Evolutionary conservation across 1,140 invertebrate species (phyloP).

Genomic region (Drosophila lacteicornis): DNA sequence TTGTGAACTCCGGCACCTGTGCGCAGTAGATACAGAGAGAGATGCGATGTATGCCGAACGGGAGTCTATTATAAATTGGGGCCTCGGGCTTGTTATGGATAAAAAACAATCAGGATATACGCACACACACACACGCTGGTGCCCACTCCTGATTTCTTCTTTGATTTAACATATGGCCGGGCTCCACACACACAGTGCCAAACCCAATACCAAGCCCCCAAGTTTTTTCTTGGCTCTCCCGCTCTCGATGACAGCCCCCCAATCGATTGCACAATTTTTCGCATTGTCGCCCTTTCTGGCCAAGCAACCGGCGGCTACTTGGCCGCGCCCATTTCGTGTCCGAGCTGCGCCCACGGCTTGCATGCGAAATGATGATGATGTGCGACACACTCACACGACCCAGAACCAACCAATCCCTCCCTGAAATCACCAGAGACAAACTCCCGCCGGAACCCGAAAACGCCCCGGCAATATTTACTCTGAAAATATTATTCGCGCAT

Average conservation of each 20-base stretch:
- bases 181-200: conserved; percentile 14
- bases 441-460: conserved; percentile 28
- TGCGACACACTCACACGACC: conserved; percentile 18
- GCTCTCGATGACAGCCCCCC: conserved; percentile 21
- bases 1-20: conserved; percentile 75
- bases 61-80: conserved; percentile 74
- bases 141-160: conserved; percentile 48
- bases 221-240: conserved; percentile 27
- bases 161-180: conserved; percentile 56
- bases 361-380: conserved; percentile 67
- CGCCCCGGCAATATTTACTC: conserved; percentile 65
- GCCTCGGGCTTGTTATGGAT: conserved; percentile 73
- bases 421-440: conserved; percentile 11
- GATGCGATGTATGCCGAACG: neutral
- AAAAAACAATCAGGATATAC: conserved; percentile 74
- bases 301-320: conserved; percentile 77
- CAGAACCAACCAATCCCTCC: neutral
- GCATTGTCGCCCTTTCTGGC: conserved; percentile 74
- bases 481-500: conserved; percentile 77
- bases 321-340: conserved; percentile 72
- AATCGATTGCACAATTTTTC: conserved; percentile 83
- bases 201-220: neutral
- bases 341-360: conserved; percentile 66
- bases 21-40: conserved; percentile 39
- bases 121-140: conserved; percentile 9